A percentile compares a stretch with the other conserved stretches of the same genome.
Evolutionary conservation across 2,113 vertebrate genomes (phyloP).

Genomic region (Nothocercus nigrocapillus): DNA sequence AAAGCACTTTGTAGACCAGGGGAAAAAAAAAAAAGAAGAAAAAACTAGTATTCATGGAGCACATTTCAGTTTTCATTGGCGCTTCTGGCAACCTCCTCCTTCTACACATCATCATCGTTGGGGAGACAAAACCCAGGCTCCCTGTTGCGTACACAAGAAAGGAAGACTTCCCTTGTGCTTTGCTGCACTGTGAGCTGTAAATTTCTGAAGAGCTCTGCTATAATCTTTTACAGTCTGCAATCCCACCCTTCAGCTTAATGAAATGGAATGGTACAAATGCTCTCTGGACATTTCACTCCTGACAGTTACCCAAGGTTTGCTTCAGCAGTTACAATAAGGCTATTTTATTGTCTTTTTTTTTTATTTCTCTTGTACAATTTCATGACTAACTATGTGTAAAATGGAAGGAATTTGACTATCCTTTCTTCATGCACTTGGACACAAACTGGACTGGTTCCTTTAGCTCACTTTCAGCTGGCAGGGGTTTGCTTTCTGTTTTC

Average conservation of each 20-base stretch:
- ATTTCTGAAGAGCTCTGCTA: constrained; percentile 67
- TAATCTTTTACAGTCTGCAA: constrained; percentile 71
- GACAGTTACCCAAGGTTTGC: constrained; percentile 68
- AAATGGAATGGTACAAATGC: constrained; percentile 71
- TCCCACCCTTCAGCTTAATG: constrained; percentile 74
- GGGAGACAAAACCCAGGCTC: constrained; percentile 65
- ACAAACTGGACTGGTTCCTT: constrained; percentile 69
- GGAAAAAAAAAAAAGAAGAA: constrained; percentile 59
- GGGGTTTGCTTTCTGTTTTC: constrained; percentile 74
- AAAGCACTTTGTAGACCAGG: constrained; percentile 39
- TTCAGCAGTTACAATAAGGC: constrained; percentile 67
- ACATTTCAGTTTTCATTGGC: constrained; percentile 69
- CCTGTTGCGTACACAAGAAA: constrained; percentile 49
- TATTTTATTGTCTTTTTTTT: constrained; percentile 59
- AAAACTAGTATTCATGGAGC: constrained; percentile 57
- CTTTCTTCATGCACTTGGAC: constrained; percentile 74
- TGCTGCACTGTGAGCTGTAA: not conserved
- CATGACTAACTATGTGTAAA: constrained; percentile 79
- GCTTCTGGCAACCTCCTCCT: constrained; percentile 72
- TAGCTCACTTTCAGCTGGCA: constrained; percentile 76
- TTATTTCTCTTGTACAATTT: constrained; percentile 65
- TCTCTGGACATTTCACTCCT: constrained; percentile 67
- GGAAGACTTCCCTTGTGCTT: constrained; percentile 24
- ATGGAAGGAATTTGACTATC: constrained; percentile 80
- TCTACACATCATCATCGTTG: constrained; percentile 57